Evolutionary conservation across 2,797 vertebrate genomes (phyloP), one percentile per base, ranked within the genome.

Genomic region (Myoxocephalus aenaeus): DNA sequence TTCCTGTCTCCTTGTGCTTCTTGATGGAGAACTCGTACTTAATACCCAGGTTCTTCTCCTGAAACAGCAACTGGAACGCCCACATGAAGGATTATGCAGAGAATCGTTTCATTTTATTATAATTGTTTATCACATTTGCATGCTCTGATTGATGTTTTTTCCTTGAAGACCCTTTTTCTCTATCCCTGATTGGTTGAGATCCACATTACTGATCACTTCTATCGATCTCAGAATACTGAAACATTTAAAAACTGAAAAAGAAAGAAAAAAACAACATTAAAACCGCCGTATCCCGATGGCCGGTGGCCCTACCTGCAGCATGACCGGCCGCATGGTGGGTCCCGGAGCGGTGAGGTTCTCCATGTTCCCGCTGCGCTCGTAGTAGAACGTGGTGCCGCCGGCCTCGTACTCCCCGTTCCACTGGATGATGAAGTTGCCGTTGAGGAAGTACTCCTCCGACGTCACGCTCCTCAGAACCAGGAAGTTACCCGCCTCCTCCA

Each of bases 331-430:
- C 29, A 92, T 96, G 64, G 96, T 99, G 71, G 98, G 98, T 74
- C 98, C 98, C 0, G 96, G 77, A 18, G 98, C 97, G 0, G 97
- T 98, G 80, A 99, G 94, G 74, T 97, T 99, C 94, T 99, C 98
- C 87, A 98, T 90, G 90, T 99, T 97, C 5, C 97, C 96, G 14
- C 85, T 96, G 82, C 98, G 96, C 57, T 97, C 96, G 1, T 99
- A 99, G 67, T 93, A 96, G 93, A 99, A 99, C 40, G 95, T 74
- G 0, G 97, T 97, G 66, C 97, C 98, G 0, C 97, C 97, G 10
- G 97, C 94, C 86, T 96, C 94, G 65, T 99, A 99, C 92, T 99
- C 96, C 17, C 98, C 98, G 7, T 97, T 99, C 98, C 98, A 99
- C 81, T 99, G 98, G 93, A 99, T 99, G 87, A 99, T 97, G 90